phyloP scores from a whole-genome alignment of 1,140 invertebrate genomes.

The Anastatus disparis region DNA sequence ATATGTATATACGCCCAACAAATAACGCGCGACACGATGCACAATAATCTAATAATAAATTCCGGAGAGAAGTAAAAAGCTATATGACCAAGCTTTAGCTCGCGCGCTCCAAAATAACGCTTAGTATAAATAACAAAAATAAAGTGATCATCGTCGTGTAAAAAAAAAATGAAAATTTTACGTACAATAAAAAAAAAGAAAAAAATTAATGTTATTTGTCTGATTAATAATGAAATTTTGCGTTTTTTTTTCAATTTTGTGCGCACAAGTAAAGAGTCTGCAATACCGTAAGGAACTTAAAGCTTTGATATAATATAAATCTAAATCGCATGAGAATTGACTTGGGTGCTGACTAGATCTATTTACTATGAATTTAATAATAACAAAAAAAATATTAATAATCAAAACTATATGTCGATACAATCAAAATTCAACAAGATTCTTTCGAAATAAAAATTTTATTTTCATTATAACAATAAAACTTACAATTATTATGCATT shows the following conservation, averaged over 20 bases:
- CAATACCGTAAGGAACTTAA: not conserved
- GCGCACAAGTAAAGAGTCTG: not conserved
- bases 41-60: constrained; percentile 19
- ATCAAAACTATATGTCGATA: not conserved
- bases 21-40: not conserved
- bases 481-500: constrained; percentile 26
- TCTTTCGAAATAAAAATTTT: constrained; percentile 29
- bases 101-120: too few species aligned
- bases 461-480: constrained; percentile 20
- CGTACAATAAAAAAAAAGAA: not conserved
- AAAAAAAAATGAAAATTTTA: not conserved
- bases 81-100: too few species aligned
- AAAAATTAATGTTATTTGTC: not conserved
- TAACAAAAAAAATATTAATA: not conserved
- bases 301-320: not conserved
- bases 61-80: not conserved
- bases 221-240: not conserved
- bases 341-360: not conserved
- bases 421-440: not conserved
- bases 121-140: too few species aligned
- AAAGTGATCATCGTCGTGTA: too few species aligned
- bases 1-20: not conserved
- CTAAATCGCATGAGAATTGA: not conserved
- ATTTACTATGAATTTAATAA: not conserved
- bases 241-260: not conserved